These are phyloP conservation scores for Thysanoteuthis rhombus DNA, from an alignment of 2,888 invertebrate species.

Conservation along the genomic window DNA sequence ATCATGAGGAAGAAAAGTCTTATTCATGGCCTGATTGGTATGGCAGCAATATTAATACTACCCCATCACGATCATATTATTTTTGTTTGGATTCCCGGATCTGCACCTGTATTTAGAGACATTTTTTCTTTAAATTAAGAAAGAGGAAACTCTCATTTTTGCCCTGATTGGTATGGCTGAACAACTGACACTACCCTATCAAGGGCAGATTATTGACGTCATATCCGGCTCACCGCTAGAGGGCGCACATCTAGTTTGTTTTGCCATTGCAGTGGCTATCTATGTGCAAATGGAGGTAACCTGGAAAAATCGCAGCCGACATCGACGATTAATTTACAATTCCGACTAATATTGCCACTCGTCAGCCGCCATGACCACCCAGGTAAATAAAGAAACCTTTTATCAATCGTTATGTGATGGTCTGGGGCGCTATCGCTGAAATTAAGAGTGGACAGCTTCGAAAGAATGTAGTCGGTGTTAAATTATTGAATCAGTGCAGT, in stretches of 20 bases:
- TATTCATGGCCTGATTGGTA: no score
- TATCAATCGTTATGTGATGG: neutral
- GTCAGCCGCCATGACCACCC: neutral
- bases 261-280: neutral
- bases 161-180: no score
- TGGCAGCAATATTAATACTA: no score
- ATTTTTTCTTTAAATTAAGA: no score
- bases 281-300: neutral
- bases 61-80: neutral
- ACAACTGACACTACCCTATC: neutral
- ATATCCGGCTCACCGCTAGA: slow-evolving; percentile 22
- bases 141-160: no score
- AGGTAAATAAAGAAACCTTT: neutral
- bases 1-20: no score
- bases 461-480: neutral
- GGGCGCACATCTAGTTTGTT: neutral
- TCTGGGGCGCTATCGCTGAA: neutral
- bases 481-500: no score
- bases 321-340: neutral
- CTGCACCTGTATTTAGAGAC: no score
- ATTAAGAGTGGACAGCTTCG: no score
- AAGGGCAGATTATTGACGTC: slow-evolving; percentile 22
- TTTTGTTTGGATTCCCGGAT: neutral
- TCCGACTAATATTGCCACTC: neutral
- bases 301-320: neutral